phyloP scores from a whole-genome alignment of 2,113 vertebrate species.

The Nymphicus hollandicus region DNA sequence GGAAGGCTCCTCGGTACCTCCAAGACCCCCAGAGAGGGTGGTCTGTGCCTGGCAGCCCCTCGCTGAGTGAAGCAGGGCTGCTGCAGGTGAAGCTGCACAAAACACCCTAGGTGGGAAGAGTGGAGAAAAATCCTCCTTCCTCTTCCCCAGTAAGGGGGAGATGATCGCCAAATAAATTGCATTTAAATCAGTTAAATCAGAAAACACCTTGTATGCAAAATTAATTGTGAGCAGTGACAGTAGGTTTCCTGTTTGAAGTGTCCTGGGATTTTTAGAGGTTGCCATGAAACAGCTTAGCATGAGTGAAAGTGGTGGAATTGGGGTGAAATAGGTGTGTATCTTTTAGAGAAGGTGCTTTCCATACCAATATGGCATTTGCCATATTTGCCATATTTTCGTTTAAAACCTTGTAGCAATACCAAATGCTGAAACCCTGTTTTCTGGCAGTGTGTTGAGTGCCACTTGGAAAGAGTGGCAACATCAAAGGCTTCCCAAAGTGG shows the following conservation, averaged over 20 bases:
- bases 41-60: neutral
- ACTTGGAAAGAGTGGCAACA: neutral
- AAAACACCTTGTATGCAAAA: neutral
- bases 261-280: neutral
- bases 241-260: neutral
- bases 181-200: neutral
- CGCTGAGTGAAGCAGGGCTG: neutral
- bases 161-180: neutral
- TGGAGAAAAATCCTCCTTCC: neutral
- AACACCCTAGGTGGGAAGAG: neutral
- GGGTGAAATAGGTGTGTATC: neutral
- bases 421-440: fast-evolving
- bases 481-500: neutral
- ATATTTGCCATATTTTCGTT: neutral
- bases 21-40: neutral
- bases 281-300: neutral
- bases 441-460: neutral
- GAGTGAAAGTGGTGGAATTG: neutral
- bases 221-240: neutral
- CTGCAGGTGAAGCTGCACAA: neutral
- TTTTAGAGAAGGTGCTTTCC: neutral
- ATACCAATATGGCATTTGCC: neutral
- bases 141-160: neutral
- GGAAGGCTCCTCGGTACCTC: neutral
- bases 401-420: neutral